These are phyloP conservation scores for Monoplex corrugatus DNA, from an alignment of 2,888 invertebrate species.

Conservation along the genomic window DNA sequence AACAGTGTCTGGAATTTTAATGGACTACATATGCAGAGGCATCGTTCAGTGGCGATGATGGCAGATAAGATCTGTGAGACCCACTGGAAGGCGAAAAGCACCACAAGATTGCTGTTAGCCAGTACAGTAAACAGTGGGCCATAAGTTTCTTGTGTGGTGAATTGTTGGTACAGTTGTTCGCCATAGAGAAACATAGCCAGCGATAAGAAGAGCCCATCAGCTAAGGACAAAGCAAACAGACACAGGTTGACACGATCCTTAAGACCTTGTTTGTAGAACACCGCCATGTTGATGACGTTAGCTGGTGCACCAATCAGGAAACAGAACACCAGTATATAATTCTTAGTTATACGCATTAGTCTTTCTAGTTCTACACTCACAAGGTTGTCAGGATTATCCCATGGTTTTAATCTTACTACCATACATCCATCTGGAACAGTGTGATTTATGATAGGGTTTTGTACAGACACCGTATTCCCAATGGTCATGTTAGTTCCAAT, in stretches of 20 bases:
- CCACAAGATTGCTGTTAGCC: not conserved
- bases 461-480: too few relatives aligned
- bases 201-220: not conserved
- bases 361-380: not conserved
- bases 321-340: not conserved
- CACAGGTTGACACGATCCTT: not conserved
- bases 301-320: conserved; percentile 12
- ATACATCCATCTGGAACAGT: not conserved
- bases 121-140: not conserved
- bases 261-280: conserved; percentile 12
- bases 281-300: conserved; percentile 27
- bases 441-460: not conserved
- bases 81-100: not conserved
- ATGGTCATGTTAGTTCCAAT: too few relatives aligned
- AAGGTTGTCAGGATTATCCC: conserved; percentile 15
- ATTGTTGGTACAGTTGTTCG: not conserved
- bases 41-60: not conserved
- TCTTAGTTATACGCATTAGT: not conserved
- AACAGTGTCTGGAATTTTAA: not conserved
- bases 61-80: not conserved
- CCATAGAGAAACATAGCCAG: not conserved
- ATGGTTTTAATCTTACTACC: not conserved
- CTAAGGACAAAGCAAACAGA: not conserved
- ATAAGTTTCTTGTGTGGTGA: not conserved
- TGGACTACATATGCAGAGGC: not conserved